phyloP scores from a whole-genome alignment of 1,140 invertebrate species.

The Kradibia gibbosae region DNA sequence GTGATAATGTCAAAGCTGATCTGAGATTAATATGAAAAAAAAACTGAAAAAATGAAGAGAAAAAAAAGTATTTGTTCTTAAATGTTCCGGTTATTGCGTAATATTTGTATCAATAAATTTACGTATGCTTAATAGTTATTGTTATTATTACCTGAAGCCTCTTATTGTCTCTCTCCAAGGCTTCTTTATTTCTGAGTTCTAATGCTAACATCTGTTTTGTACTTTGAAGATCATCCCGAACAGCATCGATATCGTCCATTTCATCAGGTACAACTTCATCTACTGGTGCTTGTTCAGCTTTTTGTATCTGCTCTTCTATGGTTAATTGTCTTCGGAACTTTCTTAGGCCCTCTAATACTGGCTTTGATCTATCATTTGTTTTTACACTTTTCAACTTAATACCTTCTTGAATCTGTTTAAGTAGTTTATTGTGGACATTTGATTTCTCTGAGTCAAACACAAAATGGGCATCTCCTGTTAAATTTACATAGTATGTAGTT shows the following conservation, averaged over 20 bases:
- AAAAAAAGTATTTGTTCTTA: too few relatives aligned
- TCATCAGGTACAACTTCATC: conserved; percentile 82
- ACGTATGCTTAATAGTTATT: neutral
- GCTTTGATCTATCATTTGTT: conserved; percentile 90
- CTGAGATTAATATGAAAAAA: too few relatives aligned
- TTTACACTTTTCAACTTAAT: conserved; percentile 83
- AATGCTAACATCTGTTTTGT: conserved; percentile 91
- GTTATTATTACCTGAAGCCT: conserved; percentile 75
- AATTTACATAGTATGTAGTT: neutral
- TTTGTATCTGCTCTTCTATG: conserved; percentile 89
- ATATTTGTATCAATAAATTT: too few relatives aligned
- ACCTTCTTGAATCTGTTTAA: conserved; percentile 87
- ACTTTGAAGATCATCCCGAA: conserved; percentile 91
- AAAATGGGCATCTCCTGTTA: conserved; percentile 78
- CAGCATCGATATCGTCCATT: conserved; percentile 90
- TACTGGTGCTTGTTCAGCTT: conserved; percentile 74
- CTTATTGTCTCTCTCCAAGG: conserved; percentile 89
- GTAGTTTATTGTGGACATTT: conserved; percentile 85
- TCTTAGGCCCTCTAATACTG: conserved; percentile 85
- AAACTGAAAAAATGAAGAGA: too few relatives aligned
- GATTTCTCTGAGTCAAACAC: conserved; percentile 90
- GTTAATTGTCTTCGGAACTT: conserved; percentile 91
- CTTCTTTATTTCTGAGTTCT: conserved; percentile 89
- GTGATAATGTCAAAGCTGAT: too few relatives aligned
- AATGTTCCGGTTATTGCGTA: too few relatives aligned